Base-by-base conservation (phyloP, 2,888 invertebrate genomes). In the Dynastes tityus region DNA sequence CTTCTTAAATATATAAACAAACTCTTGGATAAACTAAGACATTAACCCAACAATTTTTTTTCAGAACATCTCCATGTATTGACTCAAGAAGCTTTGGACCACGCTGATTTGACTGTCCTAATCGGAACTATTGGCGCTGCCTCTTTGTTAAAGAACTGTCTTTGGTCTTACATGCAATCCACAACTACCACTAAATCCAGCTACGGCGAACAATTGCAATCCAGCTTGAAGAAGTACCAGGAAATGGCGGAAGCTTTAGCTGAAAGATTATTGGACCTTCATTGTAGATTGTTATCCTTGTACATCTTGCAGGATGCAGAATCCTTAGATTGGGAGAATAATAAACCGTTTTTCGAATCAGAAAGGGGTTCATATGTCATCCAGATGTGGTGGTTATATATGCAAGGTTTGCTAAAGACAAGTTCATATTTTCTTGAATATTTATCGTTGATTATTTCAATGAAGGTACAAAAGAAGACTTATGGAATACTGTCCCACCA, bases 381-480 rank as follows among this genome's bases (percentile, higher is more conserved):
- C 80, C 96, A 96, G 85, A 96, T 96, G 91, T 96, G 96, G 96
- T 95, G 96, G 95, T 90, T 95, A 29, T 96, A 96, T 85, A 94
- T 96, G 93, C 93, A 94, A 89, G 94, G 95, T 64, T 40, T 16
- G 5, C 37, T 53, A 13, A 8, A 40, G 64, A 64, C 2, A 4
- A 6, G 32, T 29, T n/a, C 16, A 55, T n/a, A 55, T n/a, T 74
- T 16, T 16, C 4, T n/a, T 16, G 11, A 0, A n/a, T 53, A 16
- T 53, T 5, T 53, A 53, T 5, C 4, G 5, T 1, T 53, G 5
- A 4, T 53, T 53, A 16, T 53, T 53, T 53, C 13, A 6, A 53
- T 53, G 40, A 32, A 93, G 96, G 95, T 3, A 95, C 95, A 53
- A 93, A 92, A 85, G 92, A 94, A 83, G 95, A 96, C 88, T 89